Evolutionary conservation across 2,797 vertebrate genomes (phyloP), one percentile per base, ranked within the genome.

Genomic region (Anguilla obscura): DNA sequence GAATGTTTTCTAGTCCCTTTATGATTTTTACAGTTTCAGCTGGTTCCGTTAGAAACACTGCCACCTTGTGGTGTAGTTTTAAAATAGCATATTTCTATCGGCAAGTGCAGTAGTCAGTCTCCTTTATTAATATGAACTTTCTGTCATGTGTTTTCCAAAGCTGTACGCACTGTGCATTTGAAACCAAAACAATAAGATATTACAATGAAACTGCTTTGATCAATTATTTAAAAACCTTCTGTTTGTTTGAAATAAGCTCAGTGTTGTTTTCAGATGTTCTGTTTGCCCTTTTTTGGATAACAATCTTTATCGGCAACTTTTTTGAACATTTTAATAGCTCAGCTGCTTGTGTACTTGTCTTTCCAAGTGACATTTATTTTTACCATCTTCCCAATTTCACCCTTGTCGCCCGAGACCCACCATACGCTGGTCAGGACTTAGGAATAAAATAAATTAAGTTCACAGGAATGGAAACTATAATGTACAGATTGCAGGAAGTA

Each of bases 1-100:
- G 30, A 40, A 76, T 24, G 16, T 36, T 40, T 76, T 76, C 2
- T 36, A 36, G 30, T 30, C 10, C 7, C 3, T 16, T 24, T 3
- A 16, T 33, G 30, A 9, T 69, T 74, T 16, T 76, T 36, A 12
- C 1, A 9, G 21, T 76, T 76, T 83, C 48, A n/a, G 9, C 8
- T 83, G 5, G 18, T 84, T 84, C n/a, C 50, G 18, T 54, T 27
- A 54, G n/a, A 94, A 94, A 94, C 94, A 92, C 93, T 94, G 91
- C 89, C 93, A 94, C 91, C 93, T 93, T 94, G 93, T 95, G 95
- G 94, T 89, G 21, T 86, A 21, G 84, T 27, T 56, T 50, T 89
- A 90, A 91, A 92, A 94, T 90, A 8, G 89, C 94, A 93, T 85
- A 60, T 86, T 52, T 84, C 85, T 18, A 16, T 40, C 56, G 12